These are phyloP conservation scores for Thecocarcelia acutangulata DNA, from an alignment of 2,888 invertebrate genomes.

Conservation along the genomic window DNA sequence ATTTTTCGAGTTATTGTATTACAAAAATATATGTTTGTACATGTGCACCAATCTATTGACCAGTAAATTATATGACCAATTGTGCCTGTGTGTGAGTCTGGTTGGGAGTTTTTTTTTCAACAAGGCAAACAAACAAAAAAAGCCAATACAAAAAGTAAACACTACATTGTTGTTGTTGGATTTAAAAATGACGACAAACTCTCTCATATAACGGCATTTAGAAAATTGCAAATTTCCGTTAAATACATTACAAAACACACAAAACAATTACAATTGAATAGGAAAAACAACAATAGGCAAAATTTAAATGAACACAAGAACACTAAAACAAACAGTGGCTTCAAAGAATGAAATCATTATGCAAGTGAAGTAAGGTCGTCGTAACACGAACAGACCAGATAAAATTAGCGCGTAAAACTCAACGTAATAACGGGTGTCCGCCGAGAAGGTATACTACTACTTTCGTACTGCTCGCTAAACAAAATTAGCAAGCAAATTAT, in stretches of 20 bases:
- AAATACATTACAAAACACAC: slow-evolving; percentile 58
- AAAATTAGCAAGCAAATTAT: too few species aligned
- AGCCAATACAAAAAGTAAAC: slow-evolving; percentile 23
- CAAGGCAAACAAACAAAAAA: slow-evolving; percentile 7
- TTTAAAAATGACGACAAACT: slow-evolving; percentile 45
- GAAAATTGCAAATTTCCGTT: slow-evolving; percentile 69
- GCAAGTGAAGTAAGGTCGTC: background rate
- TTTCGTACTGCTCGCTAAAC: too few species aligned
- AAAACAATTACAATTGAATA: slow-evolving; percentile 28
- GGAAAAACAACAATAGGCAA: slow-evolving; percentile 38
- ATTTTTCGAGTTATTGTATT: slow-evolving; percentile 13
- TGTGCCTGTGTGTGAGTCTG: slow-evolving; percentile 14
- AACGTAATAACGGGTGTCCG: too few species aligned
- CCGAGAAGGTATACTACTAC: too few species aligned
- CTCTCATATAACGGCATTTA: slow-evolving; percentile 63
- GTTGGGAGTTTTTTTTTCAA: background rate
- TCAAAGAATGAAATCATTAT: background rate
- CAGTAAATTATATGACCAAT: slow-evolving; percentile 54
- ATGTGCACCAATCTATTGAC: slow-evolving; percentile 50
- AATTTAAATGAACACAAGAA: slow-evolving; percentile 60
- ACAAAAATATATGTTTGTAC: background rate
- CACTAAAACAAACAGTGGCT: background rate
- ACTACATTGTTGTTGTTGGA: background rate
- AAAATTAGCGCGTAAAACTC: too few species aligned
- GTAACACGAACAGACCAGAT: too few species aligned